Conservation (phyloP, 2,888 invertebrate genomes). For the Nymphalis polychloros region DNA sequence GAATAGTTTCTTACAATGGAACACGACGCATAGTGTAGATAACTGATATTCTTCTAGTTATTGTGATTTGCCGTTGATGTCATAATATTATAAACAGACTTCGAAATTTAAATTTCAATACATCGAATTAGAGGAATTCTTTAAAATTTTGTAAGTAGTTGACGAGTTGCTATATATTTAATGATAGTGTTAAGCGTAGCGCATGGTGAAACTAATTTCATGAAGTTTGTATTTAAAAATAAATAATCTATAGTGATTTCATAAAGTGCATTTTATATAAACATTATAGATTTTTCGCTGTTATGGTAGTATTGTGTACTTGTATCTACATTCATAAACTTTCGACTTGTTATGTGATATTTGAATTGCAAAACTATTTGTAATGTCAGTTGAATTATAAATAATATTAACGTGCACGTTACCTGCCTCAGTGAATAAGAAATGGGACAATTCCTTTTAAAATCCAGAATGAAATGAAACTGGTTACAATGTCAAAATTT, state of each 20-base stretch:
- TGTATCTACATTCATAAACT: background rate
- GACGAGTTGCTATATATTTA: conserved; percentile 29
- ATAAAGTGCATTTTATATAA: conserved; percentile 4
- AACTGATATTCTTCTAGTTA: conserved; percentile 62
- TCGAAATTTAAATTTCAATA: conserved; percentile 66
- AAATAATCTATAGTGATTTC: conserved; percentile 2
- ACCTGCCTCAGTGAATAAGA: conserved; percentile 43
- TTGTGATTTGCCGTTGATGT: conserved; percentile 64
- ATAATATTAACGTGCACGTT: conserved; percentile 6
- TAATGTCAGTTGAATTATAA: conserved; percentile 9
- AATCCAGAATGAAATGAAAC: background rate
- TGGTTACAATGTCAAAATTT: background rate
- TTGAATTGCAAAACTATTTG: background rate
- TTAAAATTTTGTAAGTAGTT: conserved; percentile 53
- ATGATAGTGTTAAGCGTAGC: conserved; percentile 29
- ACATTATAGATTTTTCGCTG: conserved; percentile 6
- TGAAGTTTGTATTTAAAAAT: conserved; percentile 16
- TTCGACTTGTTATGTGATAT: conserved; percentile 10
- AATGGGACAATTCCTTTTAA: conserved; percentile 53
- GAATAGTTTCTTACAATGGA: conserved; percentile 66
- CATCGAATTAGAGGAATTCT: conserved; percentile 73
- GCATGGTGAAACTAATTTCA: conserved; percentile 16
- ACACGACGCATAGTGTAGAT: conserved; percentile 39
- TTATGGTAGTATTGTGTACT: conserved; percentile 2
- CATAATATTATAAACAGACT: conserved; percentile 56